A percentile compares a stretch with the other conserved stretches of the same genome.
These are phyloP conservation scores for Drosophila melanogaster DNA, from an alignment of 1,140 invertebrate species.

Conservation along the genomic window DNA sequence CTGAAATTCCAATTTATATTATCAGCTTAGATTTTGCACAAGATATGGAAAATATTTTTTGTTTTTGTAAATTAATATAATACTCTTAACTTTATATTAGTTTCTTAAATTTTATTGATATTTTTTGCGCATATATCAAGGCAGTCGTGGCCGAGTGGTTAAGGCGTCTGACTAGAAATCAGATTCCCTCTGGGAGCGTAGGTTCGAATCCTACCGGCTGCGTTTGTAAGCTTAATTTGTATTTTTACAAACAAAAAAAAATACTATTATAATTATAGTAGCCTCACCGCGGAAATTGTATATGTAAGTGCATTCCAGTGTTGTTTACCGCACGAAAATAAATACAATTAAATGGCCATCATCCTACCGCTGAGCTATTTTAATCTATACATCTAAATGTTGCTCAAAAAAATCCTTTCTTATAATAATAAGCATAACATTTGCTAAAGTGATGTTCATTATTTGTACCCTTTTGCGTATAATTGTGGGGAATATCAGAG, in stretches of 20 bases:
- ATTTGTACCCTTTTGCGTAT: slow-evolving; percentile 9
- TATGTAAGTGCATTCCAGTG: too few relatives aligned
- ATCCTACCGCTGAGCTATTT: not conserved
- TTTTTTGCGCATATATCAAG: not conserved
- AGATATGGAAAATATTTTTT: not conserved
- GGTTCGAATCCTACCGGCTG: slow-evolving; percentile 94
- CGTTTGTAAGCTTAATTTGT: slow-evolving; percentile 68
- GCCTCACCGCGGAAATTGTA: too few relatives aligned
- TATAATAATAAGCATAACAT: not conserved
- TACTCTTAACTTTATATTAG: too few relatives aligned
- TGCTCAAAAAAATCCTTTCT: not conserved
- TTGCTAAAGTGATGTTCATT: not conserved
- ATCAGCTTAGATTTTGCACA: not conserved
- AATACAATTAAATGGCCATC: not conserved
- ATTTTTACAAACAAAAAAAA: too few relatives aligned
- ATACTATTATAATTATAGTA: not conserved
- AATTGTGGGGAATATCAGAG: slow-evolving; percentile 24
- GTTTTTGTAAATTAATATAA: not conserved
- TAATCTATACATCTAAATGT: not conserved
- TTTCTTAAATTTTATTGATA: too few relatives aligned
- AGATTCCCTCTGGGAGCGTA: slow-evolving; percentile 93
- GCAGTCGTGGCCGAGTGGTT: slow-evolving; percentile 94
- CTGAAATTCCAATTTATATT: not conserved
- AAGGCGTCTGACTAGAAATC: slow-evolving; percentile 90
- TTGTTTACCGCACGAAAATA: not conserved